Percentiles rank a stretch among this genome's conserved stretches.
Conservation (phyloP, 2,113 vertebrate genomes). For the Okapia johnstoni region DNA sequence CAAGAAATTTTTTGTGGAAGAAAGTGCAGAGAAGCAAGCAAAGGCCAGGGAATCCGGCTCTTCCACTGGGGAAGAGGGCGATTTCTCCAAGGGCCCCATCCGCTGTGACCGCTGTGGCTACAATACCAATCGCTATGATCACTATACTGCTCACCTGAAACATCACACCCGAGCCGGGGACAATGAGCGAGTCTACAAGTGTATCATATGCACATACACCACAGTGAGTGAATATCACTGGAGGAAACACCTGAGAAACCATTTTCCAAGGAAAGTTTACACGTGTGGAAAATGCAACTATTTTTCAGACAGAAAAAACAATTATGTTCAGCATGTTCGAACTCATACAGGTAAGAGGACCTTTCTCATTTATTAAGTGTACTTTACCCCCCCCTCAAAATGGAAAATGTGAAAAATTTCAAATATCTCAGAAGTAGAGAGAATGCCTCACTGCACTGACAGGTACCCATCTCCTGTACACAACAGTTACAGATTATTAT, state of each 20-base stretch:
- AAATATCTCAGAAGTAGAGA: not conserved
- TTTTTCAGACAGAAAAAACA: conserved; percentile 98
- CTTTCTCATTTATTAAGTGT: not conserved
- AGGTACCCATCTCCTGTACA: not conserved
- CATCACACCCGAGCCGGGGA: conserved; percentile 93
- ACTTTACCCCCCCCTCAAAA: not conserved
- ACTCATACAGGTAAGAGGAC: conserved; percentile 92
- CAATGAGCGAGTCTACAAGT: conserved; percentile 93
- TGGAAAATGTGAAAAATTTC: not conserved
- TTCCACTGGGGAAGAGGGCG: conserved; percentile 78
- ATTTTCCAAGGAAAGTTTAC: conserved; percentile 97
- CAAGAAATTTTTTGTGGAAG: conserved; percentile 93
- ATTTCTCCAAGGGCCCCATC: conserved; percentile 92
- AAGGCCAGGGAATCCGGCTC: conserved; percentile 80
- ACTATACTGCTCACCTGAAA: conserved; percentile 96
- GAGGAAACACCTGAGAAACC: conserved; percentile 98
- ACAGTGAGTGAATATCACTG: conserved; percentile 99
- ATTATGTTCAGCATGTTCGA: conserved; percentile 97
- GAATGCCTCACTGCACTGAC: not conserved
- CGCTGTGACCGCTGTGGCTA: conserved; percentile 96
- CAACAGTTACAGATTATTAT: not conserved
- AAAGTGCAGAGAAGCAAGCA: conserved; percentile 86
- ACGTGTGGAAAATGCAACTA: conserved; percentile 97
- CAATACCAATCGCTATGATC: conserved; percentile 98
- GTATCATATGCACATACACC: conserved; percentile 95